These are phyloP conservation scores for Lota lota DNA, from an alignment of 2,113 vertebrate genomes.

Conservation along the genomic window DNA sequence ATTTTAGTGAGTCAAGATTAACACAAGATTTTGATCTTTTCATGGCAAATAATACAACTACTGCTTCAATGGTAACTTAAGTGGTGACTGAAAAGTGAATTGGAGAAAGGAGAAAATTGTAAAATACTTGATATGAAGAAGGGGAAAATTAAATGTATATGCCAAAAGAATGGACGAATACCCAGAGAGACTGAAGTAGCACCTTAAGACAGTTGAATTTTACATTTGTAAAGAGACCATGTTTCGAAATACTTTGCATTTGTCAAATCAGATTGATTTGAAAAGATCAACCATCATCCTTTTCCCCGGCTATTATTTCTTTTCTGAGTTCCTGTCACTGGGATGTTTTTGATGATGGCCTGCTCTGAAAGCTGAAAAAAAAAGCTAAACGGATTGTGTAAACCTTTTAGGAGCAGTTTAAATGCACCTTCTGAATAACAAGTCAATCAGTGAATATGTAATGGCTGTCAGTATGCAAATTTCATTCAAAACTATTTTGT, in stretches of 20 bases:
- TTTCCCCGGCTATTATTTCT: constrained; percentile 34
- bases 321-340: constrained; percentile 39
- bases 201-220: constrained; percentile 79
- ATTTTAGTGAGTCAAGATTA: constrained; percentile 92
- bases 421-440: constrained; percentile 69
- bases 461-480: constrained; percentile 74
- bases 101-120: constrained; percentile 76
- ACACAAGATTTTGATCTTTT: constrained; percentile 77
- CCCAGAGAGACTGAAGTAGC: constrained; percentile 87
- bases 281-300: constrained; percentile 52
- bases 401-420: constrained; percentile 26
- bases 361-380: constrained; percentile 51
- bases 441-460: constrained; percentile 68
- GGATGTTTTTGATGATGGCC: constrained; percentile 59
- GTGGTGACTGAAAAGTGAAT: constrained; percentile 78
- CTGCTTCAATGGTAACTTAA: constrained; percentile 80
- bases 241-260: constrained; percentile 65
- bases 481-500: constrained; percentile 74
- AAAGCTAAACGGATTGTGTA: neutral
- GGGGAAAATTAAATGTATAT: constrained; percentile 87
- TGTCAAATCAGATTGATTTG: constrained; percentile 57
- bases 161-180: constrained; percentile 89
- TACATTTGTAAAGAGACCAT: constrained; percentile 68
- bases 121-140: constrained; percentile 85
- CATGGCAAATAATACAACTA: constrained; percentile 73